Evolutionary conservation across 2,888 invertebrate genomes (phyloP).

Genomic region (Ennomos quercinarius): DNA sequence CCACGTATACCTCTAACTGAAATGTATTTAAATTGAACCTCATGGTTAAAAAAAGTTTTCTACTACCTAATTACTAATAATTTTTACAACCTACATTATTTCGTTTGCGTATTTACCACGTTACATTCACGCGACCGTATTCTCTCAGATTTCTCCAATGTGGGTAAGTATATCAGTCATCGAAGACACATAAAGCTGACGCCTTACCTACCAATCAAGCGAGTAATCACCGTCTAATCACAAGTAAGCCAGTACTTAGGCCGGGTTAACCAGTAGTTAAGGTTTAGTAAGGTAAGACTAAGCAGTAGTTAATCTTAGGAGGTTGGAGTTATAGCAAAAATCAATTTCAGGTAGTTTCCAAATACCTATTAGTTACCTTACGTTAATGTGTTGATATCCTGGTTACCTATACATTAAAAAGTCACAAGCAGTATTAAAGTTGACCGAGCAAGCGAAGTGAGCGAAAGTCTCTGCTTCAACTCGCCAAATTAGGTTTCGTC

Average conservation of each 20-base stretch:
- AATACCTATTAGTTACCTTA: too few relatives aligned
- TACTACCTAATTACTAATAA: background rate
- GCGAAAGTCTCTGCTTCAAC: too few relatives aligned
- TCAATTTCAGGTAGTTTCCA: too few relatives aligned
- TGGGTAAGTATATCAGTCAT: conserved; percentile 33
- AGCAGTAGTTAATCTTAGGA: conserved; percentile 5
- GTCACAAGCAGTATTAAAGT: too few relatives aligned
- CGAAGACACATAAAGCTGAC: conserved; percentile 49
- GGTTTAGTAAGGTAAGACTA: conserved; percentile 32
- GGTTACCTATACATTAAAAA: too few relatives aligned
- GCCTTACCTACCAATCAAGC: conserved; percentile 57
- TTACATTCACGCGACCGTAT: conserved; percentile 15
- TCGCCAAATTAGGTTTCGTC: too few relatives aligned
- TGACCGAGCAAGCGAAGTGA: too few relatives aligned
- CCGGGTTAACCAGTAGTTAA: conserved; percentile 53
- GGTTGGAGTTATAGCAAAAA: background rate
- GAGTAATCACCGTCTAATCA: conserved; percentile 63
- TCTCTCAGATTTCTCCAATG: conserved; percentile 36
- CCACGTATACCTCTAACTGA: too few relatives aligned
- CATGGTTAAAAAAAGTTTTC: too few relatives aligned
- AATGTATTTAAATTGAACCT: too few relatives aligned
- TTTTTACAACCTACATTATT: background rate
- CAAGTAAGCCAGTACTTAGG: conserved; percentile 57
- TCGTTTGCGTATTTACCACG: conserved; percentile 2
- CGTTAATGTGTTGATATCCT: too few relatives aligned